Evolutionary conservation across 2,797 vertebrate species (phyloP).

Genomic region (Pteropus rufus): DNA sequence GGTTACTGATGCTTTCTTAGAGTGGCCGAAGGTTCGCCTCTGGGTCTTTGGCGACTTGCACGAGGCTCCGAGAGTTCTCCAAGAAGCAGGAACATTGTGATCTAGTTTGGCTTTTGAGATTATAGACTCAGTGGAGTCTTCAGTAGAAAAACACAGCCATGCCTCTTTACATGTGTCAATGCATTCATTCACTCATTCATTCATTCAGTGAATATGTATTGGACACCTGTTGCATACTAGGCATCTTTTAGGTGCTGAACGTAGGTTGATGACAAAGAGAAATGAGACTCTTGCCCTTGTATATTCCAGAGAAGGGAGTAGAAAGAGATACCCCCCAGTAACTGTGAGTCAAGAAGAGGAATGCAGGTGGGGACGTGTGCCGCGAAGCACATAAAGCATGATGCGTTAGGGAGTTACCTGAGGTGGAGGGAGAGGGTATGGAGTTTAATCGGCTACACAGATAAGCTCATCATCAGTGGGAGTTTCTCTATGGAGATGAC

Average conservation of each 20-base stretch:
- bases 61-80: neutral
- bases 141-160: neutral
- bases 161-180: neutral
- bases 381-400: accelerated
- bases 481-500: neutral
- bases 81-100: neutral
- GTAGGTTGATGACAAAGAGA: neutral
- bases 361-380: too few relatives aligned
- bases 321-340: neutral
- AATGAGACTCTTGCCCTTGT: neutral
- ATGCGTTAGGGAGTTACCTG: neutral
- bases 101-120: neutral
- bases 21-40: neutral
- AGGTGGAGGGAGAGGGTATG: neutral
- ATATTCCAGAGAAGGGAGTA: neutral
- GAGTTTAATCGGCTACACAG: neutral
- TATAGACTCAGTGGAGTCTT: neutral
- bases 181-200: neutral
- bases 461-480: neutral
- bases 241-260: neutral
- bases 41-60: neutral
- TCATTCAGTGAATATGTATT: neutral
- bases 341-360: neutral
- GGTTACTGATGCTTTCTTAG: neutral
- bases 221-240: neutral